These are phyloP conservation scores for Thymelicus acteon DNA, from an alignment of 2,888 invertebrate species.

Conservation along the genomic window DNA sequence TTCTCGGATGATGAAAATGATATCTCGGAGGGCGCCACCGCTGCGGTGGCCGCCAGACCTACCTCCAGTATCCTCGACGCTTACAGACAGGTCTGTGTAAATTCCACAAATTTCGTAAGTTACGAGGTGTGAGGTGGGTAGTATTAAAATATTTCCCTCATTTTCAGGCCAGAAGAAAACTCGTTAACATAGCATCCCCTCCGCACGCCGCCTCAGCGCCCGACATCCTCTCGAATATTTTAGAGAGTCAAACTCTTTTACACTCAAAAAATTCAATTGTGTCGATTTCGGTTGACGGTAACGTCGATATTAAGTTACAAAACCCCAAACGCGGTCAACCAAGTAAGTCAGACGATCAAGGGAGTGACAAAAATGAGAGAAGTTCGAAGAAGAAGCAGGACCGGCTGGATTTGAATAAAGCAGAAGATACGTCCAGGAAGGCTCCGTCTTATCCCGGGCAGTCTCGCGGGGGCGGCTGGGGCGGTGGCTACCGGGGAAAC, in stretches of 20 bases:
- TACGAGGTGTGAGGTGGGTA: too few relatives aligned
- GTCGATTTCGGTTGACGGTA: slow-evolving; percentile 86
- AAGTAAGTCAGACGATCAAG: slow-evolving; percentile 6
- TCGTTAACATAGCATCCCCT: slow-evolving; percentile 68
- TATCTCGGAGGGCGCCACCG: slow-evolving; percentile 57
- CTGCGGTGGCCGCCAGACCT: slow-evolving; percentile 69
- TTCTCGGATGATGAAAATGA: slow-evolving; percentile 82
- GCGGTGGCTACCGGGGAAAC: slow-evolving; percentile 70
- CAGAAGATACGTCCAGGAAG: slow-evolving; percentile 66
- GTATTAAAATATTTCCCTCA: background rate
- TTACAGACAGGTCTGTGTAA: slow-evolving; percentile 64
- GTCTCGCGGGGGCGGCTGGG: slow-evolving; percentile 80
- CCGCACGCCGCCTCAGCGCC: slow-evolving; percentile 73
- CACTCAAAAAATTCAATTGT: slow-evolving; percentile 87
- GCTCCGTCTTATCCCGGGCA: slow-evolving; percentile 88
- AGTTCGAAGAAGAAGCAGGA: slow-evolving; percentile 40
- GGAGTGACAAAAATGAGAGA: slow-evolving; percentile 9
- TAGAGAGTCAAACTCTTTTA: slow-evolving; percentile 88
- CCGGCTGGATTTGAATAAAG: slow-evolving; percentile 56
- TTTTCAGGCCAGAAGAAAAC: slow-evolving; percentile 78
- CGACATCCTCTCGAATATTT: slow-evolving; percentile 88
- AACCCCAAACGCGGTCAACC: slow-evolving; percentile 40
- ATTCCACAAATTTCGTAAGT: too few relatives aligned
- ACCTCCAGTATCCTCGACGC: slow-evolving; percentile 73
- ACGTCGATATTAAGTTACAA: slow-evolving; percentile 79